Percentiles rank a stretch among this genome's conserved stretches.
Conservation (phyloP, 2,797 vertebrate species). For the Botia kubotai region DNA sequence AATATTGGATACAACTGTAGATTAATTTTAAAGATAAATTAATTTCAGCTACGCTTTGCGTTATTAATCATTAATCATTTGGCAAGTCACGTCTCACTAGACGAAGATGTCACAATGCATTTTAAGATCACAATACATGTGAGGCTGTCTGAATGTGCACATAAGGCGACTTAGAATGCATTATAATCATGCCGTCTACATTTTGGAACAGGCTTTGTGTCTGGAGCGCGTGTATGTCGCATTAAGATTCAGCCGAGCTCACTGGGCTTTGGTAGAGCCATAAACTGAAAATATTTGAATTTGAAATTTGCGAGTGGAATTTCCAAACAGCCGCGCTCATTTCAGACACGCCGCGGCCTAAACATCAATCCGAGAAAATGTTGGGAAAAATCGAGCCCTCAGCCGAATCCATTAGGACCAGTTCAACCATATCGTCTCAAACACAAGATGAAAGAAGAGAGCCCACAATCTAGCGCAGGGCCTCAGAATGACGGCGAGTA, state of each 20-base stretch:
- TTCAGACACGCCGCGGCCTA: not conserved
- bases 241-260: not conserved
- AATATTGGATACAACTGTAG: no score
- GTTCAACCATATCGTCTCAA: constrained; percentile 55
- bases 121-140: no score
- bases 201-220: not conserved
- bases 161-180: no score
- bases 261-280: not conserved
- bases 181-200: no score
- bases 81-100: no score
- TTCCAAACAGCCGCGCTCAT: not conserved
- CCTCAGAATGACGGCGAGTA: constrained; percentile 75
- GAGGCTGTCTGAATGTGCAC: no score
- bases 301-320: not conserved
- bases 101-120: no score
- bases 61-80: no score
- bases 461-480: constrained; percentile 38
- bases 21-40: no score
- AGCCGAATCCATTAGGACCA: constrained; percentile 40
- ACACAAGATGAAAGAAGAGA: constrained; percentile 67
- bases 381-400: constrained; percentile 42
- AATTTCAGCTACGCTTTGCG: no score
- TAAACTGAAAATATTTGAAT: not conserved
- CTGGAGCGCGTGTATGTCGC: not conserved
- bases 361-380: constrained; percentile 24